A percentile compares a stretch with the other conserved stretches of the same genome.
phyloP scores from a whole-genome alignment of 2,888 invertebrate genomes.

The Drosophila lutescens region DNA sequence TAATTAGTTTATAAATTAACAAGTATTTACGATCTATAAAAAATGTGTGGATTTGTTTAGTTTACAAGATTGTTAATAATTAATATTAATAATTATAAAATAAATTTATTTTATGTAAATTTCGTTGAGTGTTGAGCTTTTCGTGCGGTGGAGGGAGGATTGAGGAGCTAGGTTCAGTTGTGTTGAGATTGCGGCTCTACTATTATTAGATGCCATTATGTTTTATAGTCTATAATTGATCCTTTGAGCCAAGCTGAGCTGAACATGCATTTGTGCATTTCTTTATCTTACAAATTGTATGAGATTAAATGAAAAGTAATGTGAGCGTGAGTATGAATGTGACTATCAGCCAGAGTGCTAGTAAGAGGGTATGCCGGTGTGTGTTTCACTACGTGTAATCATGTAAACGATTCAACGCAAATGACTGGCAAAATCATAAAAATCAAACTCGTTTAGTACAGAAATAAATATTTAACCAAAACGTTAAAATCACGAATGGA shows the following conservation, averaged over 20 bases:
- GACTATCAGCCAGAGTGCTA: slow-evolving; percentile 18
- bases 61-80: no score
- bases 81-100: neutral
- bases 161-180: slow-evolving; percentile 21
- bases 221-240: slow-evolving; percentile 84
- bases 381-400: slow-evolving; percentile 27
- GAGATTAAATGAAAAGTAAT: slow-evolving; percentile 79
- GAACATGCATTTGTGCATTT: slow-evolving; percentile 63
- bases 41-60: no score
- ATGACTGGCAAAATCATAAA: slow-evolving; percentile 23
- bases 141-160: neutral
- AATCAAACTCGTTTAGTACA: no score
- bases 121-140: slow-evolving; percentile 7
- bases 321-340: slow-evolving; percentile 37
- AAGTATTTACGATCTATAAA: no score
- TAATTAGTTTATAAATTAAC: no score
- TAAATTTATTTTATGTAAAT: neutral
- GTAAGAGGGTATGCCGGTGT: slow-evolving; percentile 21
- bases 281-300: slow-evolving; percentile 76
- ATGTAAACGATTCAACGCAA: slow-evolving; percentile 43
- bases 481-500: neutral
- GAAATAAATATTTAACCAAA: neutral
- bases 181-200: slow-evolving; percentile 80
- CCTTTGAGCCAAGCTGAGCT: slow-evolving; percentile 69
- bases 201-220: slow-evolving; percentile 84